Evolutionary conservation across 2,113 vertebrate genomes (phyloP), one percentile per base, ranked within the genome.

Genomic region (Megaceryle maxima): DNA sequence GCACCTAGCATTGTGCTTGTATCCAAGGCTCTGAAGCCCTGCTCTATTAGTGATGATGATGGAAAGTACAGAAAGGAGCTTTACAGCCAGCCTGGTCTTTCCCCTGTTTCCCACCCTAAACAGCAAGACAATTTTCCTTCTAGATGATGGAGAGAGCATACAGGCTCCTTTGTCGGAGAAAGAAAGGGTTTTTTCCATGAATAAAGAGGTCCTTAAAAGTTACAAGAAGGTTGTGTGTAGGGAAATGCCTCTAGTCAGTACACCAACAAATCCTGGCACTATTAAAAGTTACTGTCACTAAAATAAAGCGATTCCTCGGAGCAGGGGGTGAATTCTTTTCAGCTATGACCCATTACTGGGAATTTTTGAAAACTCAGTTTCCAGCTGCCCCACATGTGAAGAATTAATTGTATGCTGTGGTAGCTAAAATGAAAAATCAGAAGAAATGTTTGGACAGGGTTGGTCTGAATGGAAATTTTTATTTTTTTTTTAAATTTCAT

Each of bases 361-460:
- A 78, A 73, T 25, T 44, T 88, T 90, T 90, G 39, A 55, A 73
- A 79, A 79, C 41, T 69, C n/a, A 35, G 13, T 73, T 92, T 93
- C 31, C 31, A 95, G 19, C 37, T 95, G 56, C 39, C 48, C 22
- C 78, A 0, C 78, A 37, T 73, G 35, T 75, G 70, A 89, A 68
- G 83, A 84, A 82, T 64, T 10, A 82, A 89, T 84, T 48, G 84
- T 75, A 91, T 91, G 7, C 51, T 92, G 29, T 87, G 66, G 48
- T 84, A 69, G 39, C 14, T 87, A 92, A 91, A 88, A 89, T 44
- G 56, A 87, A 88, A 92, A 94, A 84, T n/a, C 43, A 68, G 46
- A 95, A 92, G 3, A 84, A 87, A 35, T n/a, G 15, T 86, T 92
- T 80, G 55, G 59, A 92, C 37, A 69, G 44, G 73, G n/a, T 55